These are phyloP conservation scores for Metalampra italica DNA, from an alignment of 2,888 invertebrate genomes.

Conservation along the genomic window DNA sequence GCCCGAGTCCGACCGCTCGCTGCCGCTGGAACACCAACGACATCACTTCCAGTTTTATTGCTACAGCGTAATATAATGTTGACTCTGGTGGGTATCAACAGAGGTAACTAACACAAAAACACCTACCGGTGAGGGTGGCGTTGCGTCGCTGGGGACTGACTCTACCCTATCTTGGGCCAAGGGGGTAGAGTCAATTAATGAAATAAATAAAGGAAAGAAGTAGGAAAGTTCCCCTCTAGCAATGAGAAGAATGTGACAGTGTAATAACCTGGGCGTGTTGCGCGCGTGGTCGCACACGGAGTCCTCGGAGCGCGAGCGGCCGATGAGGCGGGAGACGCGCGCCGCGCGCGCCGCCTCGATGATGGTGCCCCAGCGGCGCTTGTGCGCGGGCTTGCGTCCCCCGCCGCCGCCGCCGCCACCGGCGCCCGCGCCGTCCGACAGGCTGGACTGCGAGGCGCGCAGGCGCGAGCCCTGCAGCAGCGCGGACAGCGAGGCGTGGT, in stretches of 20 bases:
- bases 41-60: too few relatives aligned
- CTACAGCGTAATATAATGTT: too few relatives aligned
- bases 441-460: slow-evolving; percentile 60
- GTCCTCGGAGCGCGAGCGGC: slow-evolving; percentile 88
- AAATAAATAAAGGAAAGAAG: too few relatives aligned
- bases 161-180: too few relatives aligned
- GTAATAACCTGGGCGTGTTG: slow-evolving; percentile 77
- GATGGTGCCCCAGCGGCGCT: slow-evolving; percentile 89
- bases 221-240: too few relatives aligned
- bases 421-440: slow-evolving; percentile 49
- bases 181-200: too few relatives aligned
- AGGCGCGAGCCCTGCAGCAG: slow-evolving; percentile 80
- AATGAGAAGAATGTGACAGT: too few relatives aligned
- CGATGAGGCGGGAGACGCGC: slow-evolving; percentile 87
- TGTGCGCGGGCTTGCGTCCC: slow-evolving; percentile 76
- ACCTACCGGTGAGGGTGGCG: too few relatives aligned
- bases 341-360: slow-evolving; percentile 92
- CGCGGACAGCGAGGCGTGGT: slow-evolving; percentile 80
- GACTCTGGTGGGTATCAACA: too few relatives aligned
- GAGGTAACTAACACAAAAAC: too few relatives aligned
- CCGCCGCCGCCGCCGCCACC: slow-evolving; percentile 15
- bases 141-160: too few relatives aligned
- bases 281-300: slow-evolving; percentile 83
- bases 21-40: slow-evolving; percentile 36
- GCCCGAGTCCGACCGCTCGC: slow-evolving; percentile 85